Percentiles rank a stretch among this genome's conserved stretches.
Conservation (phyloP, 2,113 vertebrate genomes). For the Esox niger region DNA sequence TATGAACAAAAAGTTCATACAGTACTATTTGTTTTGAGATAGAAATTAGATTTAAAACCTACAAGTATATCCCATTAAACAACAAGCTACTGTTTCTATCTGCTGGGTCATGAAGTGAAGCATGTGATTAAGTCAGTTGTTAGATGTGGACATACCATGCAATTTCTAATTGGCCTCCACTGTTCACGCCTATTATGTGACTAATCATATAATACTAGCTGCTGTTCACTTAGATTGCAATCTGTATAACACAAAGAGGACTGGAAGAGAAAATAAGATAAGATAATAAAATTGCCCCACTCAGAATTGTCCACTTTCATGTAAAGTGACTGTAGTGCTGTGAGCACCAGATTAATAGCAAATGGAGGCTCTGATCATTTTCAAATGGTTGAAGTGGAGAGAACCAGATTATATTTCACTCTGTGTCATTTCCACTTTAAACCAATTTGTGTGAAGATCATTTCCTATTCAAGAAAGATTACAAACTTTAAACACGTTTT, state of each 20-base stretch:
- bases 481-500: too few species aligned
- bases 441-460: background rate
- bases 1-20: background rate
- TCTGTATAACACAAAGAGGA: background rate
- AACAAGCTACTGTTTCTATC: background rate
- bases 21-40: background rate
- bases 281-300: conserved; percentile 40
- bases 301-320: conserved; percentile 15
- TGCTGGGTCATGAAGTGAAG: background rate
- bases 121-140: conserved; percentile 3
- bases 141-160: background rate
- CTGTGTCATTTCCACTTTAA: background rate
- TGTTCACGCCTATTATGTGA: background rate
- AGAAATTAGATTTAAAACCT: background rate
- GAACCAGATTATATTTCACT: background rate
- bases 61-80: background rate
- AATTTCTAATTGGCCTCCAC: background rate
- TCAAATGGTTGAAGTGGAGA: background rate
- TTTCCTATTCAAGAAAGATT: background rate
- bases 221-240: background rate
- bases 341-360: background rate
- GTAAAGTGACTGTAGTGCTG: background rate
- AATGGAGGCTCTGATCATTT: background rate
- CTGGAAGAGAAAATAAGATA: conserved; percentile 36
- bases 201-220: background rate